These are phyloP conservation scores for Arrhopalites spinosus DNA, from an alignment of 2,888 invertebrate genomes.

Conservation along the genomic window DNA sequence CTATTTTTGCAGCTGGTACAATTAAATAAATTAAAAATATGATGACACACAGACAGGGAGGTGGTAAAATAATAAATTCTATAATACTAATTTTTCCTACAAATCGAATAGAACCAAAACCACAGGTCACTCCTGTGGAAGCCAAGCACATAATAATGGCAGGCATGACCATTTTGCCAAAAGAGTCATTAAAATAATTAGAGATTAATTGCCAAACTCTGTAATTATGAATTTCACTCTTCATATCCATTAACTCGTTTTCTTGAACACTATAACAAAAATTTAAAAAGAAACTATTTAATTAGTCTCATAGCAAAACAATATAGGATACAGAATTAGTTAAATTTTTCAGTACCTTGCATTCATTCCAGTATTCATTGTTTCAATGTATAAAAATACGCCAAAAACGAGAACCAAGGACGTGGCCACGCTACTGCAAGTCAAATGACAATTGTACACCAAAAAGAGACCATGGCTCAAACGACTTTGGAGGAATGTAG, in stretches of 20 bases:
- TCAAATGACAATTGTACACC: not conserved
- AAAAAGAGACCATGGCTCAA: not conserved
- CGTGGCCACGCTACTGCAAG: slow-evolving; percentile 2
- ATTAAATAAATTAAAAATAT: slow-evolving; percentile 6
- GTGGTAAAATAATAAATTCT: slow-evolving; percentile 9
- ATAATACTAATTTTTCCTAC: not conserved
- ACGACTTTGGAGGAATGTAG: not conserved
- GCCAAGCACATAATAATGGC: not conserved
- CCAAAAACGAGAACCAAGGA: slow-evolving; percentile 8
- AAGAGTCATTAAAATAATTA: slow-evolving; percentile 11
- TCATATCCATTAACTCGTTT: not conserved
- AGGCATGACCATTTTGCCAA: not conserved
- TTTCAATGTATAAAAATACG: slow-evolving; percentile 10
- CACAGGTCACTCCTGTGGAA: slow-evolving; percentile 1
- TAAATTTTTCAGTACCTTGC: not conserved
- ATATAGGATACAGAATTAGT: too few relatives aligned
- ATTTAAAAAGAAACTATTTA: not conserved
- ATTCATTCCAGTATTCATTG: slow-evolving; percentile 1
- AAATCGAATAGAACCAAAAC: slow-evolving; percentile 10
- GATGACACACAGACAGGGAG: not conserved
- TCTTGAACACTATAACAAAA: not conserved
- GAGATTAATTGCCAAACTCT: slow-evolving; percentile 6
- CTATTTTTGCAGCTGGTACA: slow-evolving; percentile 3
- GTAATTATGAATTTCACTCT: not conserved
- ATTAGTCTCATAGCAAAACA: too few relatives aligned